phyloP scores from a whole-genome alignment of 2,113 vertebrate species.

The Excalfactoria chinensis region DNA sequence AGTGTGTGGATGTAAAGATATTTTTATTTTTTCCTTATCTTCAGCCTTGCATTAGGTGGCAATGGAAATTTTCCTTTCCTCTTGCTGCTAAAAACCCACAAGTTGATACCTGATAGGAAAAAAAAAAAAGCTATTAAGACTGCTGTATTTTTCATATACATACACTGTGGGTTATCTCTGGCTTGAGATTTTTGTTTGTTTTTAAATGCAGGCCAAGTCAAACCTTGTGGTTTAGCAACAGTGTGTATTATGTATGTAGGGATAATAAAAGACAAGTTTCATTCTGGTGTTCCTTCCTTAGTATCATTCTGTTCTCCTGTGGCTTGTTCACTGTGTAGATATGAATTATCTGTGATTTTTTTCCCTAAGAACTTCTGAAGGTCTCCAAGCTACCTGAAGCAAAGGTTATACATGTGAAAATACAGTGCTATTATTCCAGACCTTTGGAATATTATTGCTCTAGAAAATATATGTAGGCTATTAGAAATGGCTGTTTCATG shows the following conservation, averaged over 20 bases:
- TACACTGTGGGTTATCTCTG: conserved; percentile 49
- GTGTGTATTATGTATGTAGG: neutral
- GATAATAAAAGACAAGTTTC: neutral
- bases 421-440: neutral
- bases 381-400: conserved; percentile 5
- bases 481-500: conserved; percentile 34
- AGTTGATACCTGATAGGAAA: neutral
- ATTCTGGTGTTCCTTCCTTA: neutral
- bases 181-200: conserved; percentile 52
- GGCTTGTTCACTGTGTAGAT: neutral
- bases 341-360: neutral
- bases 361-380: neutral
- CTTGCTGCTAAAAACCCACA: neutral
- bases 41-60: neutral
- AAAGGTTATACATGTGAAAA: conserved; percentile 20
- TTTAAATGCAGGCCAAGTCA: neutral
- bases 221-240: conserved; percentile 35
- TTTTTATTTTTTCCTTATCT: neutral
- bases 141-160: neutral
- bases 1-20: accelerated
- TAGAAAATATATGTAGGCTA: neutral
- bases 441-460: neutral
- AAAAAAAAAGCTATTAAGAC: conserved; percentile 7
- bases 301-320: neutral
- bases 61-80: neutral